A percentile compares a stretch with the other conserved stretches of the same genome.
phyloP scores from a whole-genome alignment of 2,797 vertebrate species.

The Neopelma chrysocephalum region DNA sequence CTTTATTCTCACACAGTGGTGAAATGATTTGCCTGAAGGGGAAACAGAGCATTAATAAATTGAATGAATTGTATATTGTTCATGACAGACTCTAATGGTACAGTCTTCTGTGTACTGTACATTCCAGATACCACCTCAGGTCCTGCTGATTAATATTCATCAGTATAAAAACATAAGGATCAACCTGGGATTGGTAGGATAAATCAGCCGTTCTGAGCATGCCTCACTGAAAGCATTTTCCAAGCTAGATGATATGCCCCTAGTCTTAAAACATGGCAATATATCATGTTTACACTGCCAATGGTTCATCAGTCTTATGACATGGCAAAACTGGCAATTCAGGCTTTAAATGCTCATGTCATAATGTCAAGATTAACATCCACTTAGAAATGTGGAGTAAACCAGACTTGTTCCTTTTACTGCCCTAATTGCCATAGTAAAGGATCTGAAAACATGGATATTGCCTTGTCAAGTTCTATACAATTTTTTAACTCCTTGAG shows the following conservation, averaged over 20 bases:
- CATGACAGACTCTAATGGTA: slow-evolving; percentile 33
- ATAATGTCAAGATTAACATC: neutral
- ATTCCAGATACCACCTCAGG: slow-evolving; percentile 25
- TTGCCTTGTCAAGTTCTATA: neutral
- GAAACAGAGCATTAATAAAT: slow-evolving; percentile 73
- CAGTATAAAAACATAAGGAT: neutral
- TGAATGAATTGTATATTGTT: slow-evolving; percentile 80
- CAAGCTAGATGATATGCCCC: neutral
- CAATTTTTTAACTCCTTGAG: neutral
- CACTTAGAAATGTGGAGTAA: neutral
- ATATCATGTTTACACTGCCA: neutral
- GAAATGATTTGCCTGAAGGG: slow-evolving; percentile 75
- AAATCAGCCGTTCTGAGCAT: neutral
- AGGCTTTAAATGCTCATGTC: neutral
- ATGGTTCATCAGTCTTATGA: neutral
- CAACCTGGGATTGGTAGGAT: neutral
- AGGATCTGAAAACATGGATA: neutral
- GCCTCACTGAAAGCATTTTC: neutral
- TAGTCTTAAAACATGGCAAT: neutral
- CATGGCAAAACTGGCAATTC: neutral
- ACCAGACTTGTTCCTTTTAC: neutral
- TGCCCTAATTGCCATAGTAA: neutral
- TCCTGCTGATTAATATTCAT: slow-evolving; percentile 34
- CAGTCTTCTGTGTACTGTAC: slow-evolving; percentile 28
- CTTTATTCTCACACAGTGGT: slow-evolving; percentile 58